Evolutionary conservation across 1,140 invertebrate genomes (phyloP), one percentile per base, ranked within the genome.

Genomic region (Lanistes nyassanus): DNA sequence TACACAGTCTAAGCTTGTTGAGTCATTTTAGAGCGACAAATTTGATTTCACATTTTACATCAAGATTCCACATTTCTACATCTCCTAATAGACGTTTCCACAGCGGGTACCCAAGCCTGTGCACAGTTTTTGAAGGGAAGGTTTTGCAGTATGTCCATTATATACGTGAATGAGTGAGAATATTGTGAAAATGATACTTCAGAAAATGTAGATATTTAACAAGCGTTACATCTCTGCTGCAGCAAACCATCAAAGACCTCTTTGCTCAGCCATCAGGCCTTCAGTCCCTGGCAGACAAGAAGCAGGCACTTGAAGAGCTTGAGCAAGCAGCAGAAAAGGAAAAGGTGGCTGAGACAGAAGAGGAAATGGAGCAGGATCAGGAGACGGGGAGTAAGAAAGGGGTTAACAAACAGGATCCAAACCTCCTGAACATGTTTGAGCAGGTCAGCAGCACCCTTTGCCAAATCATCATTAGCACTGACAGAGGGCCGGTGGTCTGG

Each of bases 161-260:
- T n/a, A n/a, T n/a, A n/a, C n/a, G n/a, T n/a, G n/a, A 55, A n/a
- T 55, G 53, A 16, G 13, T 13, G 13, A 55, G 53, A 55, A n/a
- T 13, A 55, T 16, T 13, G 53, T 55, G 53, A 55, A n/a, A n/a
- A n/a, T n/a, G n/a, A n/a, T n/a, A n/a, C n/a, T n/a, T n/a, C 58
- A 62, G 26, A 31, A 19, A 62, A n/a, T 62, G n/a, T n/a, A 9
- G 58, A 0, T n/a, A n/a, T 62, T n/a, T 62, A 31, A 62, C n/a
- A n/a, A 55, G 23, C n/a, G 51, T 55, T 13, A 13, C 51, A 11
- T 55, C 11, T 60, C n/a, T 69, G 79, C 89, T 90, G 47, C 86
- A 96, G 94, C 92, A 95, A 36, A 97, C 96, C 29, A 97, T 98
- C 85, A 94, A 95, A 89, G 97, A 98, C 89, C 90, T 98, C 19